Evolutionary conservation across 2,113 vertebrate species (phyloP).

Genomic region (Variabilichromis moorii): DNA sequence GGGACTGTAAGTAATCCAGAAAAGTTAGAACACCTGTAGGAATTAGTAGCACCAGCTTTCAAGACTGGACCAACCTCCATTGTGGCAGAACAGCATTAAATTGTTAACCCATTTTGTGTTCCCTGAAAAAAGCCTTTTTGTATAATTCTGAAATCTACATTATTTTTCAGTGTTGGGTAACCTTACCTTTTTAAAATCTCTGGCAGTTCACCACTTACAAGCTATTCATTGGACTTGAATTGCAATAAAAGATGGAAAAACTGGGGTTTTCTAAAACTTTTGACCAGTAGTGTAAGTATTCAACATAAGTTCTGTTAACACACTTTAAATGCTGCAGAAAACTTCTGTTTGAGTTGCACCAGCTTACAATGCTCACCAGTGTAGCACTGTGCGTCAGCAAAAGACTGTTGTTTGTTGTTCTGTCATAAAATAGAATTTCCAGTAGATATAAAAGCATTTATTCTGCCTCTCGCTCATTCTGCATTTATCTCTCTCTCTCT

Average conservation of each 20-base stretch:
- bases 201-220: neutral
- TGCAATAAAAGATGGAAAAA: neutral
- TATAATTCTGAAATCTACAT: neutral
- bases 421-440: neutral
- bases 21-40: neutral
- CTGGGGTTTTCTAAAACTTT: neutral
- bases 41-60: neutral
- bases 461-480: neutral
- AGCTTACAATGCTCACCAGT: neutral
- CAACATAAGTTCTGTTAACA: neutral
- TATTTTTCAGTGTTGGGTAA: neutral
- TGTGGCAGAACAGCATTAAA: neutral
- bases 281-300: neutral
- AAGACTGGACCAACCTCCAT: neutral
- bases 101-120: neutral
- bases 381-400: neutral
- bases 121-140: neutral
- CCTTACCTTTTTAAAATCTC: neutral
- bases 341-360: neutral
- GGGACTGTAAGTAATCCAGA: neutral
- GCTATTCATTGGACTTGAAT: neutral
- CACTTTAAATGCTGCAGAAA: neutral
- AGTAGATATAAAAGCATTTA: neutral
- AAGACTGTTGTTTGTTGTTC: neutral
- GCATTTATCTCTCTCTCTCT: neutral